phyloP scores from a whole-genome alignment of 2,888 invertebrate genomes.

The Leucophora obtusa region DNA sequence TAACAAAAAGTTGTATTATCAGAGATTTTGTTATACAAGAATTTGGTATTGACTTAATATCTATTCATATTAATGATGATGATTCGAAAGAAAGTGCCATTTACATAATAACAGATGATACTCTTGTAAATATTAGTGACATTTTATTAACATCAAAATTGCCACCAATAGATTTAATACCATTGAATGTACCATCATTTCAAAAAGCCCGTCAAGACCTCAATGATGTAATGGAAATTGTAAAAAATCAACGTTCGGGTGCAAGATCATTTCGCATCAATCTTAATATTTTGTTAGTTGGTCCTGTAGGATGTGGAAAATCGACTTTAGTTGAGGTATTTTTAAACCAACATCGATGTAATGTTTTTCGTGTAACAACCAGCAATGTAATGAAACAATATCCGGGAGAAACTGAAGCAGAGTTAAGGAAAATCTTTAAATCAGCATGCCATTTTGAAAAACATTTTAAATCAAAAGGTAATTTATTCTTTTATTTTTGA shows the following conservation, averaged over 20 bases:
- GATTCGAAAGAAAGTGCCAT: slow-evolving; percentile 37
- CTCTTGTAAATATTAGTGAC: slow-evolving; percentile 67
- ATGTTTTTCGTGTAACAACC: slow-evolving; percentile 78
- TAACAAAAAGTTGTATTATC: slow-evolving; percentile 54
- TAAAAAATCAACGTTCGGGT: slow-evolving; percentile 71
- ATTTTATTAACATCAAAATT: slow-evolving; percentile 64
- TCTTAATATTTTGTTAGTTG: slow-evolving; percentile 74
- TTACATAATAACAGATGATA: slow-evolving; percentile 66
- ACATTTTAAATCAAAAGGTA: slow-evolving; percentile 70
- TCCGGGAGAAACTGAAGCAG: slow-evolving; percentile 80
- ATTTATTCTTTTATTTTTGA: neutral
- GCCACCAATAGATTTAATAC: neutral
- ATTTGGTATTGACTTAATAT: slow-evolving; percentile 69
- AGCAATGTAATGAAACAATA: slow-evolving; percentile 79
- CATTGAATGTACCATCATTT: slow-evolving; percentile 67
- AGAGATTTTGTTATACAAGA: slow-evolving; percentile 46
- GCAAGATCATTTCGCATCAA: slow-evolving; percentile 28
- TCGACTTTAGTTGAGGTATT: slow-evolving; percentile 80
- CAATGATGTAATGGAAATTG: slow-evolving; percentile 67
- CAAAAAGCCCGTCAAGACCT: slow-evolving; percentile 69
- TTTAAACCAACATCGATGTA: slow-evolving; percentile 78
- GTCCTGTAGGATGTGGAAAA: slow-evolving; percentile 82
- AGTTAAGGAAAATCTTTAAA: slow-evolving; percentile 79
- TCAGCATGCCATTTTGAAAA: slow-evolving; percentile 74
- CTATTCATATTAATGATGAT: slow-evolving; percentile 57